Base-by-base conservation (phyloP, 2,797 vertebrate species). In the Manis javanica region DNA sequence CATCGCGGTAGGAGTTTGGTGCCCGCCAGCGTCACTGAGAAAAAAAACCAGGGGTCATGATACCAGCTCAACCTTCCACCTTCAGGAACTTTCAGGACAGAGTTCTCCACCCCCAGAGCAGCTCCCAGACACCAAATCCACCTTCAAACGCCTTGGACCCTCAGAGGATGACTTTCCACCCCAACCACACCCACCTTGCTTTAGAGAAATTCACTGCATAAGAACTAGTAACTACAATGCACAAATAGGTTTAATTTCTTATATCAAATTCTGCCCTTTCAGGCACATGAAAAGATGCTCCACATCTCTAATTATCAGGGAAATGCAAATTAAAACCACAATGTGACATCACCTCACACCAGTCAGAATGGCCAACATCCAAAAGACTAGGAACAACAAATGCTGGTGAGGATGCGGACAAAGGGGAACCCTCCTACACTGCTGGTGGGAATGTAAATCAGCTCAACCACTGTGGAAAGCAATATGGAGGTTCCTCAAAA, bases 171-270 rank as follows among this genome's bases (percentile, higher is more conserved):
- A 74, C 84, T 81, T 55, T 61, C 39, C 14, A 34, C 42, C 68
- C 63, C 66, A 66, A 84, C 24, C 49, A 74, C 64, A 82, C 13
- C 34, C 72, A 72, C 66, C 4, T 64, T 63, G 19, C 64, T 77
- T 68, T 18, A 61, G 21, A 85, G 29, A 96, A 94, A 79, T 26
- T 26, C 15, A 42, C 71, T 37, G 34, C 53, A 26, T 3, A 46
- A 81, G 37, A 94, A 83, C 55, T 37, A 29, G 49, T 49, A 77
- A 68, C 59, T 59, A 69, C 21, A 37, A n/a, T 49, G 39, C 83
- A 88, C 18, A 86, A 61, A 37, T 57, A 78, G 24, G 19, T 83
- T 96, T 82, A 63, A 83, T 79, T 90, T 94, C 82, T 93, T 59
- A 61, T 24, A 72, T 26, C 78, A 93, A 96, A 87, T 29, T 29